phyloP scores from a whole-genome alignment of 2,888 invertebrate genomes.

The Athalia circularis region DNA sequence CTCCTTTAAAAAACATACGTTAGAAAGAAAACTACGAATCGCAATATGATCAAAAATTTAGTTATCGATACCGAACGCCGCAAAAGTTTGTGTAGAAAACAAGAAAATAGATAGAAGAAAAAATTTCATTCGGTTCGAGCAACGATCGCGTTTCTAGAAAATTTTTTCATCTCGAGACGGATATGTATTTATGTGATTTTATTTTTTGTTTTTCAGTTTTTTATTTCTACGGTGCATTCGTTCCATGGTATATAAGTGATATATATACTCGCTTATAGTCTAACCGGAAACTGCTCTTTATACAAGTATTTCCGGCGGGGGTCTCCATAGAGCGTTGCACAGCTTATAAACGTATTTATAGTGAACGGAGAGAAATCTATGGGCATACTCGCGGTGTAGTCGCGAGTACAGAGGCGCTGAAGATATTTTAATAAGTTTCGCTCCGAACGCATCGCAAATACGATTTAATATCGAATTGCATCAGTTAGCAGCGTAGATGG shows the following conservation, averaged over 20 bases:
- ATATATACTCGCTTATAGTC: background rate
- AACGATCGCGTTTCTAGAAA: too few relatives aligned
- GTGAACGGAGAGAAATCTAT: slow-evolving; percentile 26
- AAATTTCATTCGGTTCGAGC: too few relatives aligned
- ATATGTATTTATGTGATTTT: too few relatives aligned
- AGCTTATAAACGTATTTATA: slow-evolving; percentile 28
- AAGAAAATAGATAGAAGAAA: too few relatives aligned
- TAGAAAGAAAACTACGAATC: background rate
- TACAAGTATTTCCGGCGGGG: slow-evolving; percentile 38
- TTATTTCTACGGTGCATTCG: too few relatives aligned
- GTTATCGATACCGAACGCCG: too few relatives aligned
- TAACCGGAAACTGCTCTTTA: slow-evolving; percentile 42
- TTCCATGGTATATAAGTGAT: too few relatives aligned
- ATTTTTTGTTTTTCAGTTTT: too few relatives aligned
- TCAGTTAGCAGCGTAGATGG: too few relatives aligned
- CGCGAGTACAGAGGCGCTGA: background rate
- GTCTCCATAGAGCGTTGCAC: slow-evolving; percentile 5
- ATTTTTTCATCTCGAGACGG: too few relatives aligned
- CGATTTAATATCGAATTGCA: too few relatives aligned
- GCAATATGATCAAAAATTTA: background rate
- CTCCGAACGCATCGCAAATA: background rate
- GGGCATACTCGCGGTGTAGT: background rate
- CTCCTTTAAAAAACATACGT: slow-evolving; percentile 10
- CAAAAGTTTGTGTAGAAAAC: too few relatives aligned
- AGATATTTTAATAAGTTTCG: background rate